Percentiles rank a stretch among this genome's conserved stretches.
Conservation (phyloP, 2,888 invertebrate species). For the Drosophila anomalata region DNA sequence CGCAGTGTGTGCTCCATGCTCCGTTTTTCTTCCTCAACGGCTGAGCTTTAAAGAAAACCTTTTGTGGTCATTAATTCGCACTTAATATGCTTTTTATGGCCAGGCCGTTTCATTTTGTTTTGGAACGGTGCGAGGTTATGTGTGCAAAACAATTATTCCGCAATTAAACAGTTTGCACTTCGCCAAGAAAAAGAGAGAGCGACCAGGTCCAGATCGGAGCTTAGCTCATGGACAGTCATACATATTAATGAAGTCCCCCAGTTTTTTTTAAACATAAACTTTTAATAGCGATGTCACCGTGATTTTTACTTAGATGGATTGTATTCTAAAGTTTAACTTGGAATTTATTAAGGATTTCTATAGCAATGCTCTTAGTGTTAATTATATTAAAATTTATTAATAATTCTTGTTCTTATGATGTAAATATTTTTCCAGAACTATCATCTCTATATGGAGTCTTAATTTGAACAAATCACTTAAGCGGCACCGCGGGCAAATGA, state of each 20-base stretch:
- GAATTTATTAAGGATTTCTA: background rate
- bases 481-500: constrained; percentile 75
- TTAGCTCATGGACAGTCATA: constrained; percentile 52
- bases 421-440: background rate
- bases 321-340: background rate
- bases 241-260: constrained; percentile 70
- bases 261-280: background rate
- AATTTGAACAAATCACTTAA: constrained; percentile 77
- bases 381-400: background rate
- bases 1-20: constrained; percentile 65
- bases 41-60: constrained; percentile 47
- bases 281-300: constrained; percentile 27
- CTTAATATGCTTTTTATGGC: constrained; percentile 80
- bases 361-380: background rate
- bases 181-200: constrained; percentile 25
- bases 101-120: constrained; percentile 51
- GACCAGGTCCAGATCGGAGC: constrained; percentile 31
- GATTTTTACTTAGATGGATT: background rate
- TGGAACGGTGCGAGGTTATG: constrained; percentile 78
- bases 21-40: constrained; percentile 57
- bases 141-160: constrained; percentile 80
- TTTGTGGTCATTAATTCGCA: constrained; percentile 80
- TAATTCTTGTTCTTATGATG: background rate
- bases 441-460: constrained; percentile 23
- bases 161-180: constrained; percentile 81